These are phyloP conservation scores for Nothocercus julius DNA, from an alignment of 2,113 vertebrate species.

Conservation along the genomic window DNA sequence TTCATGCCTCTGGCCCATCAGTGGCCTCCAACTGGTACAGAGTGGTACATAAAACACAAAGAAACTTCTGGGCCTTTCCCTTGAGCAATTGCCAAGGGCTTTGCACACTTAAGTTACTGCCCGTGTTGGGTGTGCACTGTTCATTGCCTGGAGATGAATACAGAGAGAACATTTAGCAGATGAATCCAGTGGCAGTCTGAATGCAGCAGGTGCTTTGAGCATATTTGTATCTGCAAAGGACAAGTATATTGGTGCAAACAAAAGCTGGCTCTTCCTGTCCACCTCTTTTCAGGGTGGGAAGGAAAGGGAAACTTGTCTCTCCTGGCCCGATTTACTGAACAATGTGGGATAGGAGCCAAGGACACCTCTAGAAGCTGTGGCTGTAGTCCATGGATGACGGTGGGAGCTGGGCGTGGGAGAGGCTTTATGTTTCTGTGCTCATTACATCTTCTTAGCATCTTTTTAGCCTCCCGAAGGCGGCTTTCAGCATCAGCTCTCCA, in stretches of 20 bases:
- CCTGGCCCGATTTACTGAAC: not conserved
- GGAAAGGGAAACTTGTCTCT: not conserved
- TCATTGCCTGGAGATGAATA: not conserved
- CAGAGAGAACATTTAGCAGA: not conserved
- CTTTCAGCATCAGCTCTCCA: not conserved
- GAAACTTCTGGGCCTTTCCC: not conserved
- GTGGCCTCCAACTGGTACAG: not conserved
- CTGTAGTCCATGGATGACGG: not conserved
- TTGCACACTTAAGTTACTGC: not conserved
- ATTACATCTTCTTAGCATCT: not conserved
- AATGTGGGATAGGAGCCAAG: not conserved
- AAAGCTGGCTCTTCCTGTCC: not conserved
- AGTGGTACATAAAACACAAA: not conserved
- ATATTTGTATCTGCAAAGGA: not conserved
- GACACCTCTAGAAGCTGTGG: not conserved
- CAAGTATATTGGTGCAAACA: not conserved
- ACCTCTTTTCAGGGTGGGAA: not conserved
- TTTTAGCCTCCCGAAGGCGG: not conserved
- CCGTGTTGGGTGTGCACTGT: not conserved
- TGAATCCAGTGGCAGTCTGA: not conserved
- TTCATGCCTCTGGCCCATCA: not conserved
- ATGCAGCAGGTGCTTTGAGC: not conserved
- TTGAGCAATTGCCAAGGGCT: not conserved
- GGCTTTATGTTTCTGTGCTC: not conserved
- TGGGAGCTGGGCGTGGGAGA: not conserved